Evolutionary conservation across 2,888 invertebrate species (phyloP).

Genomic region (Brenthis ino): DNA sequence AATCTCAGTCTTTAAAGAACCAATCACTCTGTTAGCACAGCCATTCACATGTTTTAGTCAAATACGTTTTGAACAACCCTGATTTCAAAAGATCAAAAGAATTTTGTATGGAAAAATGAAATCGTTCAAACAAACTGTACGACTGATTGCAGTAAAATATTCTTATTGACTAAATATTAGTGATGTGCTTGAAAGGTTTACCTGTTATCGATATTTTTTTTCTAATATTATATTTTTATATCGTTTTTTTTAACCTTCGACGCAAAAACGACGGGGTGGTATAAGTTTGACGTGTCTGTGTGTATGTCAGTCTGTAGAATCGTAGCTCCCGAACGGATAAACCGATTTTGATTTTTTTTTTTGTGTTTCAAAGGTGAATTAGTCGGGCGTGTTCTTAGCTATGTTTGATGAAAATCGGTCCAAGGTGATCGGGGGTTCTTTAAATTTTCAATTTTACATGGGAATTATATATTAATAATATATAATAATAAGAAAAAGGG

Average conservation of each 20-base stretch:
- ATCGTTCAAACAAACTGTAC: slow-evolving; percentile 35
- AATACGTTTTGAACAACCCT: slow-evolving; percentile 28
- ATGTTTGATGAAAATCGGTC: no score
- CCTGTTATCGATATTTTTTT: not conserved
- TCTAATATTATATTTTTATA: not conserved
- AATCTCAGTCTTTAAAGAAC: not conserved
- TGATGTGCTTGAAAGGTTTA: slow-evolving; percentile 7
- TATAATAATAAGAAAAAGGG: no score
- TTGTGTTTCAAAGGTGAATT: no score
- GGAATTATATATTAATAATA: not conserved
- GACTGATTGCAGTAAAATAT: slow-evolving; percentile 33
- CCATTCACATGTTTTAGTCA: slow-evolving; percentile 23
- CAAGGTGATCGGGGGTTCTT: no score
- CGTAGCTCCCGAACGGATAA: no score
- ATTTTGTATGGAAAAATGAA: slow-evolving; percentile 39
- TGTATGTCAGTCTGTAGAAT: no score
- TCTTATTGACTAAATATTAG: slow-evolving; percentile 33
- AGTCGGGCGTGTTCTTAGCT: no score
- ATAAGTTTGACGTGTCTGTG: no score
- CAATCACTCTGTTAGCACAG: slow-evolving; percentile 18
- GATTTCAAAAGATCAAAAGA: slow-evolving; percentile 39
- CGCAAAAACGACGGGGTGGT: no score
- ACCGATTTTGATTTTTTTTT: no score
- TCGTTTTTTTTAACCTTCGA: not conserved
- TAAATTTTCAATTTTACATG: no score